phyloP scores from a whole-genome alignment of 2,888 invertebrate species.

The Epistrophe eligans region DNA sequence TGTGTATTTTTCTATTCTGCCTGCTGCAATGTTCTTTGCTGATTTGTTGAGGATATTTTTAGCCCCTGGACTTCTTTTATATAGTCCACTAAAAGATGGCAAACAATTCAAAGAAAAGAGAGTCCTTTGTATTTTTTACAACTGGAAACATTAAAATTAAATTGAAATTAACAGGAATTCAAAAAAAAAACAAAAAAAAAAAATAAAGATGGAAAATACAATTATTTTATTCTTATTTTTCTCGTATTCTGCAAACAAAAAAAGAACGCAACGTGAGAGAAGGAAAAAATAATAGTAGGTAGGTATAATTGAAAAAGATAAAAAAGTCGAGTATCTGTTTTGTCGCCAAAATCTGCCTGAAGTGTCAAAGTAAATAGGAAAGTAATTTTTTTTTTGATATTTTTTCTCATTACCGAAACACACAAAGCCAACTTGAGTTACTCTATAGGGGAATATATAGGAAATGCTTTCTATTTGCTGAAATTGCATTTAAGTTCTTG shows the following conservation, averaged over 20 bases:
- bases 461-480: neutral
- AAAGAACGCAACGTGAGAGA: neutral
- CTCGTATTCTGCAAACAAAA: conserved; percentile 22
- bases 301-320: conserved; percentile 26
- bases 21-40: conserved; percentile 36
- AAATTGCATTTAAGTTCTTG: neutral
- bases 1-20: conserved; percentile 36
- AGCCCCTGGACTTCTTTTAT: conserved; percentile 30
- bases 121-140: conserved; percentile 68
- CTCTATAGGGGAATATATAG: neutral
- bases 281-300: neutral
- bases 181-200: conserved; percentile 14
- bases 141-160: conserved; percentile 74
- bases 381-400: conserved; percentile 5
- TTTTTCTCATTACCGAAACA: conserved; percentile 19
- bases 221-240: conserved; percentile 35
- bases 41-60: conserved; percentile 58
- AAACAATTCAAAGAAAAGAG: conserved; percentile 72
- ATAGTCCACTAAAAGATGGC: conserved; percentile 71
- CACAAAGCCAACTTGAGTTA: neutral
- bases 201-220: conserved; percentile 31
- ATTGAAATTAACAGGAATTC: conserved; percentile 66
- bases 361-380: conserved; percentile 11
- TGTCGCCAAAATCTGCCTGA: conserved; percentile 11
- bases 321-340: conserved; percentile 30